Conservation (phyloP, 2,797 vertebrate species). For the Poeciliopsis presidionis region DNA sequence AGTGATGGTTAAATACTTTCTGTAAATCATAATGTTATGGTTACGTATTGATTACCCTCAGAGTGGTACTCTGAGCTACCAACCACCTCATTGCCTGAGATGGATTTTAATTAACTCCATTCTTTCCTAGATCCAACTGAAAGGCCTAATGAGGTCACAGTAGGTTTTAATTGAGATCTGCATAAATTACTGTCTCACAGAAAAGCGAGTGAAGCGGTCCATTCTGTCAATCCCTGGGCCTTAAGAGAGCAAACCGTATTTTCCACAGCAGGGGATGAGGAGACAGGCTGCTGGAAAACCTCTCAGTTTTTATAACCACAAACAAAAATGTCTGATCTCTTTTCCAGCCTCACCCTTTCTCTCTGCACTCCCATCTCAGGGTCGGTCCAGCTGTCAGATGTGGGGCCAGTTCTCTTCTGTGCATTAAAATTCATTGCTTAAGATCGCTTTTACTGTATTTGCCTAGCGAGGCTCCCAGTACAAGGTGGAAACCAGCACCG, state of each 20-base stretch:
- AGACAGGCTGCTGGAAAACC: conserved; percentile 62
- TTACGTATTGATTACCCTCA: conserved; percentile 74
- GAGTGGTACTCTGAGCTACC: conserved; percentile 51
- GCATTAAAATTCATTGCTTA: conserved; percentile 70
- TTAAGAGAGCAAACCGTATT: conserved; percentile 57
- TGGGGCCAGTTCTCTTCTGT: conserved; percentile 58
- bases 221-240: conserved; percentile 43
- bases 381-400: conserved; percentile 58
- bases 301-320: conserved; percentile 61
- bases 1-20: conserved; percentile 72
- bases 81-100: conserved; percentile 55
- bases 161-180: conserved; percentile 78
- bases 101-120: conserved; percentile 75
- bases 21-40: conserved; percentile 78
- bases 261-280: conserved; percentile 52
- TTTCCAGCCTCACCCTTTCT: conserved; percentile 51
- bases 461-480: conserved; percentile 44
- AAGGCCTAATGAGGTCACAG: conserved; percentile 74
- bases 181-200: conserved; percentile 73
- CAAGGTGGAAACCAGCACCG: conserved; percentile 54
- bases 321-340: conserved; percentile 70
- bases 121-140: conserved; percentile 51
- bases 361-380: conserved; percentile 51
- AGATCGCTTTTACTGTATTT: conserved; percentile 40
- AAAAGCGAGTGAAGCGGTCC: conserved; percentile 47